phyloP scores from a whole-genome alignment of 2,113 vertebrate genomes.

The Centropus bengalensis region DNA sequence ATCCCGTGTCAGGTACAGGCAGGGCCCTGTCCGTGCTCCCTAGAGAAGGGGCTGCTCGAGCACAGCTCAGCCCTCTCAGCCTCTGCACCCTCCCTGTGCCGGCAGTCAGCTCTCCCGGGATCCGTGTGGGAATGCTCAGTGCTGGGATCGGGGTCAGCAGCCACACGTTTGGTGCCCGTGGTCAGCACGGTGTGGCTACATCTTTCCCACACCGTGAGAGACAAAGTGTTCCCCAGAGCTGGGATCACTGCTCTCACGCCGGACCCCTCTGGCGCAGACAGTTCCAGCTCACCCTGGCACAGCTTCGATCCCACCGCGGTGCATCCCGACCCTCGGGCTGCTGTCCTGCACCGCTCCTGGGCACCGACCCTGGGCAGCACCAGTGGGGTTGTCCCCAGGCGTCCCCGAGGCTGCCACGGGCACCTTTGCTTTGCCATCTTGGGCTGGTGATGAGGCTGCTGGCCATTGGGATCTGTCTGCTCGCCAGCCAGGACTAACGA shows the following conservation, averaged over 20 bases:
- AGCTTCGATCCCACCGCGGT: fast-evolving
- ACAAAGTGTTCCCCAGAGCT: fast-evolving
- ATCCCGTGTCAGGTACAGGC: no score
- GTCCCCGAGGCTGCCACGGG: not conserved
- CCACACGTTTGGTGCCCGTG: not conserved
- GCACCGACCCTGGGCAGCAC: not conserved
- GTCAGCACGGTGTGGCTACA: not conserved
- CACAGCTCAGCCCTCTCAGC: not conserved
- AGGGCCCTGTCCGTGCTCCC: fast-evolving
- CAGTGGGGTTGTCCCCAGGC: not conserved
- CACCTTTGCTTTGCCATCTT: not conserved
- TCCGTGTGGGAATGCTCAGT: not conserved
- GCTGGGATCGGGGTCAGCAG: fast-evolving
- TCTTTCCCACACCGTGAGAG: fast-evolving
- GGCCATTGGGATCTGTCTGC: not conserved
- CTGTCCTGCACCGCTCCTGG: fast-evolving
- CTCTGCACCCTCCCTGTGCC: not conserved
- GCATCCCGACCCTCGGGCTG: not conserved
- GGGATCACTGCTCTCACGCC: fast-evolving
- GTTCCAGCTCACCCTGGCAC: not conserved
- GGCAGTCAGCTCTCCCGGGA: not conserved
- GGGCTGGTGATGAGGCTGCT: not conserved
- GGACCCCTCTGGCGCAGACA: fast-evolving
- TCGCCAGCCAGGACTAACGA: not conserved
- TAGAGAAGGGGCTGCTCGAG: fast-evolving